A percentile compares a stretch with the other conserved stretches of the same genome.
These are phyloP conservation scores for Arothron firmamentum DNA, from an alignment of 2,113 vertebrate species.

Conservation along the genomic window DNA sequence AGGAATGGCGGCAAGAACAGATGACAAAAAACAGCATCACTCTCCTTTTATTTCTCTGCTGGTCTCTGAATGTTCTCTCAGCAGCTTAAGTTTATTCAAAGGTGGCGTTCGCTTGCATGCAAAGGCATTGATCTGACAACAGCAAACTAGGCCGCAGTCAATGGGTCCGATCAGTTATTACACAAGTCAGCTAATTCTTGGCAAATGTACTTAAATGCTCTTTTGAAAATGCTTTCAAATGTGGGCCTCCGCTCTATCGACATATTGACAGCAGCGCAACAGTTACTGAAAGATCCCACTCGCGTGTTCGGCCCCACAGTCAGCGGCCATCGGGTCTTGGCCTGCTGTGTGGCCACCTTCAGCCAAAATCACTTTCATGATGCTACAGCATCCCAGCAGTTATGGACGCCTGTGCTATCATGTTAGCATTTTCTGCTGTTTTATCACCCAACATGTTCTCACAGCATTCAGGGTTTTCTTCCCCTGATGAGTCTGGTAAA, in stretches of 20 bases:
- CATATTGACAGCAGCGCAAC: constrained; percentile 78
- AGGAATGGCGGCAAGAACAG: constrained; percentile 74
- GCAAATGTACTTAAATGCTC: constrained; percentile 79
- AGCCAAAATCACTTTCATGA: constrained; percentile 72
- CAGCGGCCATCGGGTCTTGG: constrained; percentile 65
- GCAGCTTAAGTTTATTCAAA: constrained; percentile 75
- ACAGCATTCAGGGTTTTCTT: no score
- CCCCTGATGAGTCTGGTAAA: neutral
- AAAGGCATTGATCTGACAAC: constrained; percentile 76
- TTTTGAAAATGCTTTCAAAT: constrained; percentile 76
- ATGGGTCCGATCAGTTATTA: constrained; percentile 77
- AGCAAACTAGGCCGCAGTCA: constrained; percentile 72
- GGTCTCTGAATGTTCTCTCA: constrained; percentile 65
- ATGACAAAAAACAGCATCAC: constrained; percentile 80
- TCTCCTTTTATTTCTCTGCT: constrained; percentile 76
- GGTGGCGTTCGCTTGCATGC: constrained; percentile 68
- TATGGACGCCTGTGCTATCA: constrained; percentile 49
- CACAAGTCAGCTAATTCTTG: constrained; percentile 79
- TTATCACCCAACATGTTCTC: neutral
- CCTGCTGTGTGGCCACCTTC: constrained; percentile 62
- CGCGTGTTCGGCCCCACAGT: constrained; percentile 79
- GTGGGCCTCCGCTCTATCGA: constrained; percentile 75
- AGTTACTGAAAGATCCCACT: constrained; percentile 77
- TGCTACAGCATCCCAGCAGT: constrained; percentile 60
- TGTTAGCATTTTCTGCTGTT: constrained; percentile 29